Evolutionary conservation across 2,797 vertebrate species (phyloP), one percentile per base, ranked within the genome.

Genomic region (Acanthiza pusilla): DNA sequence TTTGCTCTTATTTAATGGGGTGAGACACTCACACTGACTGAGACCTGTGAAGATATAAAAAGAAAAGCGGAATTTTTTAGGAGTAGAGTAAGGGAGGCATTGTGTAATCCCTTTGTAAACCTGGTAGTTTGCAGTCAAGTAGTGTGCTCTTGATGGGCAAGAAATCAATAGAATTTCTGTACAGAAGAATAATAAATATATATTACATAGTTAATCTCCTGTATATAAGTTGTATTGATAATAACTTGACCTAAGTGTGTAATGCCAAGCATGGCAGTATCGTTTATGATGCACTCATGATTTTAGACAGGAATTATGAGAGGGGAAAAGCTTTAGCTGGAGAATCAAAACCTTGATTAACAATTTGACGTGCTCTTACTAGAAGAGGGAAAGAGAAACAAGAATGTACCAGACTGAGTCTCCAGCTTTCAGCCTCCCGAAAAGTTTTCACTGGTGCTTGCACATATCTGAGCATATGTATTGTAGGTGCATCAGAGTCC

Each of bases 401-500:
- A 75, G 34, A 65, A 54, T 25, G 21, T 58, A 85, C 32, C 71
- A 84, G 83, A 43, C 85, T 53, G 85, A 61, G 50, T 45, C 48
- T 48, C 30, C 61, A 77, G 74, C 67, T 94, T 95, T 82, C 80
- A 93, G 6, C n/a, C 78, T 75, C 21, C 50, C 1, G 0, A 45
- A 67, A 91, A 93, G 91, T 96, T 96, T 87, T 77, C 45, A 2
- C 16, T 85, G 83, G 34, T 3, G 5, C 74, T 79, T 21, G 21
- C 67, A 23, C 4, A 2, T 58, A 51, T 71, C 60, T 63, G 74
- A 94, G 53, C 92, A 91, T 88, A 88, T 93, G 89, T 90, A 38
- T 32, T 88, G 91, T 95, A 96, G 80, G 94, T 96, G 85, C 96
- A 58, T 74, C 23, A 11, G 57, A 65, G 80, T 90, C 93, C 89